phyloP scores from a whole-genome alignment of 1,140 invertebrate genomes.

The Zophobas morio region DNA sequence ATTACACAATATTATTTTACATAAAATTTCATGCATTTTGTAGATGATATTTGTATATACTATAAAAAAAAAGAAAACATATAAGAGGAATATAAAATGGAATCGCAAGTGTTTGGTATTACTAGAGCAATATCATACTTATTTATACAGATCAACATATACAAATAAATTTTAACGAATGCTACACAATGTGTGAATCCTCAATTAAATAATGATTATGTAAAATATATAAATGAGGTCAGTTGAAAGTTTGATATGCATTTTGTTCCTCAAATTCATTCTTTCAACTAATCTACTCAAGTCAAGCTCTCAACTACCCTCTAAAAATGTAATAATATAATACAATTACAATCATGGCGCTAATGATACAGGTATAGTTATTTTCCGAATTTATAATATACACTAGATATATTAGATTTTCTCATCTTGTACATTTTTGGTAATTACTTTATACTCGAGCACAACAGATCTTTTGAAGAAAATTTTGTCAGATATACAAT shows the following conservation, averaged over 20 bases:
- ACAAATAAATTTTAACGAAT: conserved; percentile 54
- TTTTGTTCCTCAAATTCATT: conserved; percentile 2
- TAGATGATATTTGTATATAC: conserved; percentile 14
- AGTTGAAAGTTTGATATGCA: conserved; percentile 13
- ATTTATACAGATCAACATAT: conserved; percentile 61
- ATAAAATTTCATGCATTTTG: conserved; percentile 47
- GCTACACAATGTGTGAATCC: conserved; percentile 18
- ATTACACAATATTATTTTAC: conserved; percentile 41
- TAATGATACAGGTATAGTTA: conserved; percentile 19
- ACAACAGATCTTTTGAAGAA: conserved; percentile 48
- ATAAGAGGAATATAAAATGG: conserved; percentile 47
- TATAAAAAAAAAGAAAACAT: background rate
- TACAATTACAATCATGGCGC: conserved; percentile 16
- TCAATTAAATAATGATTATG: conserved; percentile 43
- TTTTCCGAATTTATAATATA: conserved; percentile 36
- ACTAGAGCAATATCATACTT: conserved; percentile 50
- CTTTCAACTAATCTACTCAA: background rate
- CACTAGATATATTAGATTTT: conserved; percentile 30
- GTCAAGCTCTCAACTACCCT: conserved; percentile 16
- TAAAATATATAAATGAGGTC: conserved; percentile 39
- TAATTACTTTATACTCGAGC: conserved; percentile 42
- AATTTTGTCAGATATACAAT: conserved; percentile 29
- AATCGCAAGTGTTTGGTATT: conserved; percentile 48
- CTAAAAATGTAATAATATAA: conserved; percentile 30
- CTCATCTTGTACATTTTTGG: conserved; percentile 39